Conservation (phyloP, 2,888 invertebrate genomes). For the Temnothorax ravouxi region DNA sequence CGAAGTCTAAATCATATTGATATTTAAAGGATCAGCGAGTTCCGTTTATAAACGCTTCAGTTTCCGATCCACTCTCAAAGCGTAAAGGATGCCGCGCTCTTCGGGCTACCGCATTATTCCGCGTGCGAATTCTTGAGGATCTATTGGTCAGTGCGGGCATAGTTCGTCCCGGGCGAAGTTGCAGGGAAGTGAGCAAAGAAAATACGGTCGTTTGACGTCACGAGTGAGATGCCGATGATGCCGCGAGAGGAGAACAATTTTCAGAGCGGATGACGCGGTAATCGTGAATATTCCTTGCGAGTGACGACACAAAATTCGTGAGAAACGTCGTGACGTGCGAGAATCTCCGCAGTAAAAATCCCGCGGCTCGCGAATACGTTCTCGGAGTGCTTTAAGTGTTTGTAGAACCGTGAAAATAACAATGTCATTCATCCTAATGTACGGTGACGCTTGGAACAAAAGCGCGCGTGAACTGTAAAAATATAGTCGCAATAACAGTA, state of each 20-base stretch:
- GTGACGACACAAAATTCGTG: not conserved
- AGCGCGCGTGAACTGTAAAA: constrained; percentile 20
- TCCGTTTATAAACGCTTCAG: not conserved
- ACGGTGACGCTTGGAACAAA: not conserved
- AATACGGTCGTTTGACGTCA: not conserved
- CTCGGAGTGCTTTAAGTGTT: not conserved
- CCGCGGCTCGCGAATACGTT: not conserved
- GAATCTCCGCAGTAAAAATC: not conserved
- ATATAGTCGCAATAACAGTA: constrained; percentile 37
- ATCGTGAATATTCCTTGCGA: not conserved
- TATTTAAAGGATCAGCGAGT: not conserved
- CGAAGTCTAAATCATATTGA: not conserved
- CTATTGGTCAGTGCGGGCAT: not conserved
- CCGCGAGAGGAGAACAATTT: not conserved
- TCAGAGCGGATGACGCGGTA: constrained; percentile 55
- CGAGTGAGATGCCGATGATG: not conserved
- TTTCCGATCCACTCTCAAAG: not conserved
- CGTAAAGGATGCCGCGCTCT: not conserved
- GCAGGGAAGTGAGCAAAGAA: not conserved
- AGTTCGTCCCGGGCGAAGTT: not conserved
- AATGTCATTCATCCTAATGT: not conserved
- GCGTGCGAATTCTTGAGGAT: constrained; percentile 26
- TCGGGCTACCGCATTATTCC: not conserved
- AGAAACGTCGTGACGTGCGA: not conserved
- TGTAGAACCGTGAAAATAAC: not conserved